Conservation (phyloP, 1,140 invertebrate species). For the Diorhabda sublineata region DNA sequence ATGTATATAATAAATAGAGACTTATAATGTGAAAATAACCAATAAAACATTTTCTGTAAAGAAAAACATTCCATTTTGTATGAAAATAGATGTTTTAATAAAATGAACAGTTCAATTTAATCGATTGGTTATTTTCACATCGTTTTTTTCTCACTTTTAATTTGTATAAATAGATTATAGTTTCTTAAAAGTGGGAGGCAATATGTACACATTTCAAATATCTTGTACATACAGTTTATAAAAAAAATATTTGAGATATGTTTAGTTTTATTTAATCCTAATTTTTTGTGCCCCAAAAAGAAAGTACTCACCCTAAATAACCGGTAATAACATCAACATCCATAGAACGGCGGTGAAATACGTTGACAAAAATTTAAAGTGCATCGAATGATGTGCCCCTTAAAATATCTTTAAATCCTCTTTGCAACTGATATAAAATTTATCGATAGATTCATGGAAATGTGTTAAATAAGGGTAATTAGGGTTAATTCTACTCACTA, state of each 20-base stretch:
- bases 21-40: slow-evolving; percentile 41
- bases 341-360: too few relatives aligned
- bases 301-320: too few relatives aligned
- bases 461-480: too few relatives aligned
- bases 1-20: slow-evolving; percentile 31
- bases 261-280: slow-evolving; percentile 4
- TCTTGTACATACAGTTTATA: slow-evolving; percentile 28
- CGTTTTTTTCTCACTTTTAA: slow-evolving; percentile 28
- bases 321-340: too few relatives aligned
- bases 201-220: slow-evolving; percentile 41
- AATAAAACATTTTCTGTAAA: slow-evolving; percentile 31
- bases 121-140: slow-evolving; percentile 40
- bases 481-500: too few relatives aligned
- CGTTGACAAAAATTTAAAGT: too few relatives aligned
- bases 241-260: slow-evolving; percentile 12
- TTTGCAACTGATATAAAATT: too few relatives aligned
- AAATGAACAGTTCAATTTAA: slow-evolving; percentile 16
- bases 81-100: slow-evolving; percentile 15
- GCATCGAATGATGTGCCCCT: too few relatives aligned
- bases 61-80: slow-evolving; percentile 46
- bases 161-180: slow-evolving; percentile 35
- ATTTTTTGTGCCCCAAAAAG: too few relatives aligned
- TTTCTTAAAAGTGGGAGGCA: slow-evolving; percentile 38
- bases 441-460: too few relatives aligned
- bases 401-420: too few relatives aligned